Evolutionary conservation across 2,113 vertebrate genomes (phyloP).

Genomic region (Perca flavescens): DNA sequence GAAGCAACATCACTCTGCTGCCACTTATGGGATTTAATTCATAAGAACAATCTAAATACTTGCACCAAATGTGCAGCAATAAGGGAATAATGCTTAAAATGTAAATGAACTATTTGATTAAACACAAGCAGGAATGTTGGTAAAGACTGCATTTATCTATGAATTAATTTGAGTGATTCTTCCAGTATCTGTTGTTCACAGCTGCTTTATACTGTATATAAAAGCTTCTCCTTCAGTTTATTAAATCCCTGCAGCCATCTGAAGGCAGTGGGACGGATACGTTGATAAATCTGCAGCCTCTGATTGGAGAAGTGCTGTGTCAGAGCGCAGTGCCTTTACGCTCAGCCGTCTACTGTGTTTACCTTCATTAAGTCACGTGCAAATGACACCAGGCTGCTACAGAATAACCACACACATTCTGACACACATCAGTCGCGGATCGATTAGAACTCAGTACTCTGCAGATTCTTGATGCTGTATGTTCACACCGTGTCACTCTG

Average conservation of each 20-base stretch:
- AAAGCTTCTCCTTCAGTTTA: background rate
- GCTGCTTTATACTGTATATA: background rate
- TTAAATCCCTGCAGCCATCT: no score
- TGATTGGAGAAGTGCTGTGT: no score
- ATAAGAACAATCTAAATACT: background rate
- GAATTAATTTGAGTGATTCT: background rate
- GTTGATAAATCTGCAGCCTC: no score
- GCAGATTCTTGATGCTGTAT: background rate
- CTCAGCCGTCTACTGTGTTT: no score
- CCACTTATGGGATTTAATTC: background rate
- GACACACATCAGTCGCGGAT: no score
- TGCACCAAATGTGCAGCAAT: background rate
- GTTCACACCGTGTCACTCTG: background rate
- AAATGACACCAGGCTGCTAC: background rate
- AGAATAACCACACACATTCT: background rate
- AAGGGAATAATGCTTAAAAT: background rate
- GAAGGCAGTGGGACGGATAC: no score
- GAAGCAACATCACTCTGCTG: background rate
- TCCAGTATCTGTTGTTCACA: background rate
- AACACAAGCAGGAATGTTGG: background rate
- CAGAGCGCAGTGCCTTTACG: no score
- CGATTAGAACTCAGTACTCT: background rate
- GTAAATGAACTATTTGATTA: background rate
- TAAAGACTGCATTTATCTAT: background rate
- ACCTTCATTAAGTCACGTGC: no score